Evolutionary conservation across 92 coral and sea anemone genomes (phyloP).

Genomic region (Umimayanthus kanabou): DNA sequence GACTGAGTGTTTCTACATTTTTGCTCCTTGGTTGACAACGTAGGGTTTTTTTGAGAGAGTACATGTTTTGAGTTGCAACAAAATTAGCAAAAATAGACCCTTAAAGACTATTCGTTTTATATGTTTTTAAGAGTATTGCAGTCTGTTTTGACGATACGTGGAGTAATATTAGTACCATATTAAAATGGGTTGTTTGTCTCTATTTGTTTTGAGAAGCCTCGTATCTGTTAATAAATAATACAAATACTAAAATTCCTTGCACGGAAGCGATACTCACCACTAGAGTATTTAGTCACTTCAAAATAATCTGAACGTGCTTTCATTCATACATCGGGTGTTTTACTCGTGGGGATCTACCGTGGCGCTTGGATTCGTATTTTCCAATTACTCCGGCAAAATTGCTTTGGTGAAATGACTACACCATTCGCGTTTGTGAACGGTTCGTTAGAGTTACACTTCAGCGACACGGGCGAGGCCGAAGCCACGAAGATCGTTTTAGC

Average conservation of each 20-base stretch:
- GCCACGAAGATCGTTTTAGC: conserved; percentile 23
- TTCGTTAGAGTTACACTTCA: neutral
- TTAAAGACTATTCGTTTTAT: neutral
- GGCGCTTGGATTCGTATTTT: neutral
- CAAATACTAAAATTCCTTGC: neutral
- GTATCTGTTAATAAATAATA: neutral
- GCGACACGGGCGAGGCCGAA: neutral
- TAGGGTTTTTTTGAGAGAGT: neutral
- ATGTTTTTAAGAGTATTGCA: neutral
- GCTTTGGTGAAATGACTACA: neutral
- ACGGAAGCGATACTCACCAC: neutral
- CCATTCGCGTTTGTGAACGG: neutral
- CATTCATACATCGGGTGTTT: neutral
- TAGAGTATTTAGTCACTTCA: neutral
- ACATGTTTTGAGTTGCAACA: neutral
- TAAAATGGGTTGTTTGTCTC: neutral
- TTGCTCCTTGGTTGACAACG: neutral
- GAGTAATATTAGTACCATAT: neutral
- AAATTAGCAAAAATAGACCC: neutral
- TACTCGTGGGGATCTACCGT: too few relatives aligned
- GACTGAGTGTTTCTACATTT: neutral
- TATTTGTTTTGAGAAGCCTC: neutral
- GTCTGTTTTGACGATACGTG: neutral
- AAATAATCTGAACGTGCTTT: neutral
- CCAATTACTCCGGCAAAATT: neutral